Percentiles rank a stretch among this genome's conserved stretches.
Conservation (phyloP, 2,888 invertebrate species). For the Drosophila koepferae region DNA sequence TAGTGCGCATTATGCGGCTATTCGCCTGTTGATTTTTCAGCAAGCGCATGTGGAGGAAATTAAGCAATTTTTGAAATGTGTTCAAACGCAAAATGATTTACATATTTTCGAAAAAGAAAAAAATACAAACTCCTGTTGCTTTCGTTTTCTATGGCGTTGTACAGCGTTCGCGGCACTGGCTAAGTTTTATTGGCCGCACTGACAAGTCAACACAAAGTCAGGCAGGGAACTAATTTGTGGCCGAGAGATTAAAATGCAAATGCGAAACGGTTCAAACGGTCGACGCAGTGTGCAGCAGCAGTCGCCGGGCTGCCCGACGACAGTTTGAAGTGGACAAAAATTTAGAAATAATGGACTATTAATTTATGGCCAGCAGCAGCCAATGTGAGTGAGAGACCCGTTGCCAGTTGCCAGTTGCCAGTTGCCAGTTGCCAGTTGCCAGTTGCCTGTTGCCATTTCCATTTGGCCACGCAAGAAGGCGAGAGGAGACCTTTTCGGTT, state of each 20-base stretch:
- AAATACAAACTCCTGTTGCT: conserved; percentile 41
- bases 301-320: conserved; percentile 62
- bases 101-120: conserved; percentile 47
- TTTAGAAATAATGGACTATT: conserved; percentile 81
- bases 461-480: conserved; percentile 4
- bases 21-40: conserved; percentile 11
- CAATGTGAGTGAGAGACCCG: conserved; percentile 14
- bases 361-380: conserved; percentile 69
- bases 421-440: conserved; percentile 48
- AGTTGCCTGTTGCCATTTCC: conserved; percentile 69
- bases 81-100: conserved; percentile 57
- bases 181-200: conserved; percentile 76
- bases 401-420: conserved; percentile 37
- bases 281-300: conserved; percentile 38
- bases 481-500: conserved; percentile 48
- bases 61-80: conserved; percentile 64
- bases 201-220: conserved; percentile 75
- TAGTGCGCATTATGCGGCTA: conserved; percentile 1
- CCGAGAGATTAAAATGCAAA: conserved; percentile 79
- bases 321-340: conserved; percentile 79
- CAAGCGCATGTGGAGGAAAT: conserved; percentile 40
- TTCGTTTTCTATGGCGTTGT: conserved; percentile 56
- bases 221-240: conserved; percentile 72
- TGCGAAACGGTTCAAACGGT: conserved; percentile 56
- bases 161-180: conserved; percentile 28